Evolutionary conservation across 1,140 invertebrate genomes (phyloP).

Genomic region (Microvelia longipes): DNA sequence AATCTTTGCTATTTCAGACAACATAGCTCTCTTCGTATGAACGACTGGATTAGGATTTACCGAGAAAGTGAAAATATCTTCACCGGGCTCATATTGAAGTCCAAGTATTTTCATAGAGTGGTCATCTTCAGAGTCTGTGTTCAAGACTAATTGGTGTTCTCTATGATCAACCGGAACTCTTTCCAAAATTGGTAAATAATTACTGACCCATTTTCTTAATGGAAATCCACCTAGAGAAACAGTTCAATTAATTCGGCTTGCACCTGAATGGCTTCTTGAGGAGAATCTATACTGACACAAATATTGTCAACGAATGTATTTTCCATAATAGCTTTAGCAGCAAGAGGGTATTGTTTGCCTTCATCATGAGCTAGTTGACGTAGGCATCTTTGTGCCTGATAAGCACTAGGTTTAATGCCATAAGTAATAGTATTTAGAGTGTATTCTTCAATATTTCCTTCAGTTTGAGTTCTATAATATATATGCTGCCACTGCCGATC

Average conservation of each 20-base stretch:
- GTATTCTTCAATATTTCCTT: not conserved
- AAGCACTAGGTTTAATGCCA: not conserved
- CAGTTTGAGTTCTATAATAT: not conserved
- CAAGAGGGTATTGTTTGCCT: not conserved
- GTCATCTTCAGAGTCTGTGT: not conserved
- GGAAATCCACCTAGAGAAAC: slow-evolving; percentile 13
- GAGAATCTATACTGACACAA: slow-evolving; percentile 23
- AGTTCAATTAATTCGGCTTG: slow-evolving; percentile 13
- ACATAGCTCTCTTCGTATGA: not conserved
- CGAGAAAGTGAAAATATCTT: not conserved
- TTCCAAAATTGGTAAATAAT: slow-evolving; percentile 2
- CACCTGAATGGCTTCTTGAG: slow-evolving; percentile 16
- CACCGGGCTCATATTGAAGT: not conserved
- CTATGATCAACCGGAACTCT: not conserved
- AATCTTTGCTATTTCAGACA: not conserved
- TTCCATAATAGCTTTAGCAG: not conserved
- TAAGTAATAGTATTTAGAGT: not conserved
- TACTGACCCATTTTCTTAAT: slow-evolving; percentile 17
- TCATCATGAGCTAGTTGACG: not conserved
- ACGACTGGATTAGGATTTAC: not conserved
- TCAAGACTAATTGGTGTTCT: not conserved
- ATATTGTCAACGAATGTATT: slow-evolving; percentile 33
- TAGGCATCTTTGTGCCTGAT: not conserved
- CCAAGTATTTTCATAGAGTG: not conserved
- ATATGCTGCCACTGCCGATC: not conserved